Evolutionary conservation across 2,797 vertebrate genomes (phyloP), one percentile per base, ranked within the genome.

Genomic region (Halcyon badia): DNA sequence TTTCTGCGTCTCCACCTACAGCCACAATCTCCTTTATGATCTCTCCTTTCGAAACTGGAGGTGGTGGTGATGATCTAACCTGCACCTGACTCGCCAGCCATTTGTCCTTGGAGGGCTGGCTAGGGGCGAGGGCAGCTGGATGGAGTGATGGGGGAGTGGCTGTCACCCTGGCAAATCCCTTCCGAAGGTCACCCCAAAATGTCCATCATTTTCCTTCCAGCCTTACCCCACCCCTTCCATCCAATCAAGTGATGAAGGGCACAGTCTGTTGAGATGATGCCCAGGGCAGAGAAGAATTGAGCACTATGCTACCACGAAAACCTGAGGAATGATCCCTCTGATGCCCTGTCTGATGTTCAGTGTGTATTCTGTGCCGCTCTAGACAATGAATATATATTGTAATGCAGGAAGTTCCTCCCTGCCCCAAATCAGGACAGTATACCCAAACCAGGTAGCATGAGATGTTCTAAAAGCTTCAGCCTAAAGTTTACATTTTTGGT

Each of bases 11-110:
- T 88, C 77, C 80, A 17, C 79, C 84, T 75, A 60, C 75, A 80
- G 28, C 28, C 80, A 31, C 46, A 91, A 95, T 89, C 91, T 95
- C 49, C 49, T 48, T 69, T 87, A 70, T 83, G 37, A 97, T 94
- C 87, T 94, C 82, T 83, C 21, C 57, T 94, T 89, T 94, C 0
- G 5, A 96, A 97, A 96, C 69, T 21, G 76, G 42, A 91, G 93
- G 75, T 80, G 94, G 41, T 93, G 85, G 61, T 75, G 85, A 80
- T 91, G 93, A 96, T 69, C 87, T 95, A 95, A 95, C 71, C 72
- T 87, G 84, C 89, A 90, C 87, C 84, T 95, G 93, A 77, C 94
- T 75, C 1, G 10, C 17, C 84, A 91, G 44, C 71, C 75, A 10
- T 22, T 69, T 52, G 60, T 58, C 68, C 76, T 79, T 48, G 56